Evolutionary conservation across 2,113 vertebrate species (phyloP).

Genomic region (Ptyas mucosa): DNA sequence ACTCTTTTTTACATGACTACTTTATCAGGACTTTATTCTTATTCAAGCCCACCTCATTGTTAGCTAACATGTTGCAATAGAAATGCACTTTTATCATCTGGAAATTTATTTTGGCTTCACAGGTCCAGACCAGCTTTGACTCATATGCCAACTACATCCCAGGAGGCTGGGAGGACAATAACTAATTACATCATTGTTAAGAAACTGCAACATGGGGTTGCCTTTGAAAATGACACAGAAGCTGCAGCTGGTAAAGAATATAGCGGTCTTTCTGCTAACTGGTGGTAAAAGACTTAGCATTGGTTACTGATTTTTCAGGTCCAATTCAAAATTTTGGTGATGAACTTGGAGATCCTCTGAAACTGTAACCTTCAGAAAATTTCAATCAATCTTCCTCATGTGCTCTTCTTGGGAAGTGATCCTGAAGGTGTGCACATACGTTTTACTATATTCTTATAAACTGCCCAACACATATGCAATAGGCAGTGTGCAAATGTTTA

Average conservation of each 20-base stretch:
- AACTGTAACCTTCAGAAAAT: neutral
- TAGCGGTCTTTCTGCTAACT: neutral
- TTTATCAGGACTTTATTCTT: neutral
- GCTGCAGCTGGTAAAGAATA: neutral
- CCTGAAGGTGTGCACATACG: neutral
- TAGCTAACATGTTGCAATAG: neutral
- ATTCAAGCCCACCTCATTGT: neutral
- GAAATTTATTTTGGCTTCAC: neutral
- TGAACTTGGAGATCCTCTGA: neutral
- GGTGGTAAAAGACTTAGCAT: neutral
- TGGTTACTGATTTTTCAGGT: neutral
- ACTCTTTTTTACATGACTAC: neutral
- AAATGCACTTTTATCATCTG: neutral
- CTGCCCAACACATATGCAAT: neutral
- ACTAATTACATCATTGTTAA: neutral
- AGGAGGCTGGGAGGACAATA: neutral
- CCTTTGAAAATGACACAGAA: neutral
- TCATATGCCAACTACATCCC: neutral
- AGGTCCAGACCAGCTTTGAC: neutral
- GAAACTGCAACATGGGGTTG: neutral
- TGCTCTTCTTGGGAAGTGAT: neutral
- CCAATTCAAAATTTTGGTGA: neutral
- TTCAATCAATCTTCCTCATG: neutral
- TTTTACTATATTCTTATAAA: neutral
- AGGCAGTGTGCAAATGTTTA: neutral